These are phyloP conservation scores for Xenotilapia flavipinnis DNA, from an alignment of 2,113 vertebrate genomes.

Conservation along the genomic window DNA sequence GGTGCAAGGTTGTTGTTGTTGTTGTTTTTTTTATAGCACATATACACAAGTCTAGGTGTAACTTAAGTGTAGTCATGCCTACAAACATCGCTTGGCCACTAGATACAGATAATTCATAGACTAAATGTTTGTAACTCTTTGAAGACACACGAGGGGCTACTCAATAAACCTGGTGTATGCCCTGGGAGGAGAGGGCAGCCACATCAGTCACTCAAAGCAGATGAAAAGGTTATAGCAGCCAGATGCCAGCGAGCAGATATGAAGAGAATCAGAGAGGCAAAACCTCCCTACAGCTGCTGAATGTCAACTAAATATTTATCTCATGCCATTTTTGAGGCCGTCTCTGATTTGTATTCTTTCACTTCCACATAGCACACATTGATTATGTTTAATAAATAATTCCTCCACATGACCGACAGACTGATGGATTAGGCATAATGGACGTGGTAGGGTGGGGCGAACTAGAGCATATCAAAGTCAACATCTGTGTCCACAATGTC, in stretches of 20 bases:
- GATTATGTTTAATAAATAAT: slow-evolving; percentile 34
- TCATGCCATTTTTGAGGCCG: neutral
- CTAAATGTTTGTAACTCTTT: slow-evolving; percentile 5
- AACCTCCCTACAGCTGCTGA: neutral
- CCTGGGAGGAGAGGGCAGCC: slow-evolving; percentile 15
- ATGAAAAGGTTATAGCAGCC: slow-evolving; percentile 48
- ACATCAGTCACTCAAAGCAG: slow-evolving; percentile 39
- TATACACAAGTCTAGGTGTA: neutral
- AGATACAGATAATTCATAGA: neutral
- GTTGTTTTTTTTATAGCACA: neutral
- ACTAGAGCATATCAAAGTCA: neutral
- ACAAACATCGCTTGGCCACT: neutral
- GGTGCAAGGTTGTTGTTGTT: neutral
- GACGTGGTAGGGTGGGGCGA: neutral
- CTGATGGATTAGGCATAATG: neutral
- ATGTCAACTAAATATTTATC: slow-evolving; percentile 16
- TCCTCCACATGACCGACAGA: neutral
- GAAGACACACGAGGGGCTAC: slow-evolving; percentile 19
- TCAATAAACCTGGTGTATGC: slow-evolving; percentile 37
- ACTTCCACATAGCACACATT: neutral
- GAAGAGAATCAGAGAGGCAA: slow-evolving; percentile 18
- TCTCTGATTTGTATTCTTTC: slow-evolving; percentile 10
- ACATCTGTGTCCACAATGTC: slow-evolving; percentile 16
- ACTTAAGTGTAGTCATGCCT: neutral
- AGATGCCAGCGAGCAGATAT: slow-evolving; percentile 5